Conservation (phyloP, 2,888 invertebrate species). For the Chrysodeixis includens region DNA sequence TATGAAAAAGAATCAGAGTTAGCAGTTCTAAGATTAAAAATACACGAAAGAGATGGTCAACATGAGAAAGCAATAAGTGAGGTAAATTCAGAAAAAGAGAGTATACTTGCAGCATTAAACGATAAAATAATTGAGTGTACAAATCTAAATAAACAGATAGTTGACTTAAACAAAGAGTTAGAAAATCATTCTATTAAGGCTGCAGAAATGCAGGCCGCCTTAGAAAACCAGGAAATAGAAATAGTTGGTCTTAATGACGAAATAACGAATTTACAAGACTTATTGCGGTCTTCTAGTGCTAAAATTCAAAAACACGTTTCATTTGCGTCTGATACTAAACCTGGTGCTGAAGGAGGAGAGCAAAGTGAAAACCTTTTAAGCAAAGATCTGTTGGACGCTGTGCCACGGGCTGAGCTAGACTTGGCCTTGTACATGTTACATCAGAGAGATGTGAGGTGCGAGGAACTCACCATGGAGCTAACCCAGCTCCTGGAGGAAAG, state of each 20-base stretch:
- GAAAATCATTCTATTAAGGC: slow-evolving; percentile 88
- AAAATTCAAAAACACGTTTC: slow-evolving; percentile 85
- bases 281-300: slow-evolving; percentile 71
- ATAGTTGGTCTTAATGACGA: slow-evolving; percentile 93
- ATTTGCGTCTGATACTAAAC: slow-evolving; percentile 84
- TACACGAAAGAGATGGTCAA: slow-evolving; percentile 82
- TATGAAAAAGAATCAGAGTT: slow-evolving; percentile 88
- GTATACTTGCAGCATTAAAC: slow-evolving; percentile 75
- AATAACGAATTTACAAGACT: slow-evolving; percentile 78
- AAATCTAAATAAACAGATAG: slow-evolving; percentile 84
- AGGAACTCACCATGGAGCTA: slow-evolving; percentile 95
- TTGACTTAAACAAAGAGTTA: slow-evolving; percentile 86
- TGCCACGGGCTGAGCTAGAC: slow-evolving; percentile 92
- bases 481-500: slow-evolving; percentile 95
- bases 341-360: slow-evolving; percentile 63
- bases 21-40: slow-evolving; percentile 86
- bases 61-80: slow-evolving; percentile 71
- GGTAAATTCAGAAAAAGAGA: slow-evolving; percentile 71
- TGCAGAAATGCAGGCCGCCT: slow-evolving; percentile 89
- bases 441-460: slow-evolving; percentile 95
- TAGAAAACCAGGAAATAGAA: slow-evolving; percentile 92
- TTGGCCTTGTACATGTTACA: slow-evolving; percentile 95
- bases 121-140: slow-evolving; percentile 85
- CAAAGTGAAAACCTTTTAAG: slow-evolving; percentile 59
- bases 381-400: slow-evolving; percentile 77